Percentiles rank a stretch among this genome's conserved stretches.
Conservation (phyloP, 2,888 invertebrate species). For the Drosophila mettleri region DNA sequence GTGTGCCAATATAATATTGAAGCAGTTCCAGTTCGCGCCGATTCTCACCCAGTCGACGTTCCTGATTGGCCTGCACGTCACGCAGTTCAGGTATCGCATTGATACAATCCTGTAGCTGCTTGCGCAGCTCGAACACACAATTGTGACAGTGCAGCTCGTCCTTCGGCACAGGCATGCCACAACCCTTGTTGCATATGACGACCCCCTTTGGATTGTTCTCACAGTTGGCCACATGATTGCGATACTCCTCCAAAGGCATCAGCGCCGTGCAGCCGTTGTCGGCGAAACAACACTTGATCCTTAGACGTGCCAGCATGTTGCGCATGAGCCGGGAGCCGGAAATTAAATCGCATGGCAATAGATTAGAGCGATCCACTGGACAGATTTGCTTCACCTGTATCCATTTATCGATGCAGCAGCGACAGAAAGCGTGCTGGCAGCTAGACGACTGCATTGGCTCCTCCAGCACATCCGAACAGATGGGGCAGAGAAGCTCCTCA, state of each 20-base stretch:
- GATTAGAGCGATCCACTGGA: slow-evolving; percentile 59
- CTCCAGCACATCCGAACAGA: slow-evolving; percentile 65
- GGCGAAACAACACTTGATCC: slow-evolving; percentile 56
- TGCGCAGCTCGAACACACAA: slow-evolving; percentile 55
- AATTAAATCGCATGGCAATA: slow-evolving; percentile 42
- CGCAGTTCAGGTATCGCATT: slow-evolving; percentile 31
- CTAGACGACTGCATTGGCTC: slow-evolving; percentile 57
- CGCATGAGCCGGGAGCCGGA: slow-evolving; percentile 64
- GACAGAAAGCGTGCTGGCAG: slow-evolving; percentile 66
- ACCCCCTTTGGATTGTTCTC: slow-evolving; percentile 47
- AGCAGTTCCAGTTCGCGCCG: slow-evolving; percentile 63
- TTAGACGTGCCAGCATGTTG: slow-evolving; percentile 58
- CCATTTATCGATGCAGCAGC: slow-evolving; percentile 64
- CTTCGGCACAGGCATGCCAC: slow-evolving; percentile 50
- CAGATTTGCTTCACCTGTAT: slow-evolving; percentile 57
- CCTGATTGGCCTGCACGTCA: slow-evolving; percentile 35
- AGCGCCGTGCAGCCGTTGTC: slow-evolving; percentile 42
- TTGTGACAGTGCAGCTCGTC: slow-evolving; percentile 59
- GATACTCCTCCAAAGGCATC: slow-evolving; percentile 37
- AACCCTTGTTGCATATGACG: slow-evolving; percentile 34
- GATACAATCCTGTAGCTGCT: slow-evolving; percentile 34
- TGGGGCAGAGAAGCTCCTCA: slow-evolving; percentile 67
- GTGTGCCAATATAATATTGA: slow-evolving; percentile 58
- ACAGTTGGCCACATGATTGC: slow-evolving; percentile 42
- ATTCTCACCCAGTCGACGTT: slow-evolving; percentile 44